Conservation (phyloP, 2,797 vertebrate species). For the Acrossocheilus wenchowensis region DNA sequence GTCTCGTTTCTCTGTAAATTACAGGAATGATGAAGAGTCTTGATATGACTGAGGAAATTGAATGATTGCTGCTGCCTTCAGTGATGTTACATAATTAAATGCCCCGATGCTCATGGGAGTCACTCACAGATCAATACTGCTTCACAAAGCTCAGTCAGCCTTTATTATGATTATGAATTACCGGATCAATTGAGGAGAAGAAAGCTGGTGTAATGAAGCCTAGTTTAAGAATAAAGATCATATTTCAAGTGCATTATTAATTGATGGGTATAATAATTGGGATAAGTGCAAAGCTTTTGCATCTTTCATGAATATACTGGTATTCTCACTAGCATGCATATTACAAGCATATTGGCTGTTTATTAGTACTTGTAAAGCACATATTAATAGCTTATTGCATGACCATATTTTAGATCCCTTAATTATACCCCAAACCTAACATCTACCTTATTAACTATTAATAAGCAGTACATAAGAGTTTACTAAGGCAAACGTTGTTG, state of each 20-base stretch:
- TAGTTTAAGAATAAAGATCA: neutral
- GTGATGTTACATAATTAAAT: slow-evolving; percentile 35
- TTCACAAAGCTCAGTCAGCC: slow-evolving; percentile 1
- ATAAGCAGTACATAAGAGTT: too few species aligned
- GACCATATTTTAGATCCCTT: too few species aligned
- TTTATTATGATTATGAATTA: slow-evolving; percentile 21
- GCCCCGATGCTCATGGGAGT: slow-evolving; percentile 31
- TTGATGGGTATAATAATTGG: neutral
- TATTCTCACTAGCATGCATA: too few species aligned
- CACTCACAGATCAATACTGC: slow-evolving; percentile 39
- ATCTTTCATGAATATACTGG: neutral
- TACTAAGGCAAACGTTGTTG: too few species aligned
- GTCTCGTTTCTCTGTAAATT: neutral
- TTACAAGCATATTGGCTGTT: too few species aligned
- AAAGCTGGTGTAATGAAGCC: neutral
- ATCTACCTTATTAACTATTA: too few species aligned
- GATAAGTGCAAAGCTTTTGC: neutral
- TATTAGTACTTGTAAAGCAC: too few species aligned
- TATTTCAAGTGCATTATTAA: neutral
- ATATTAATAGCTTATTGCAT: too few species aligned
- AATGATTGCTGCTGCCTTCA: neutral
- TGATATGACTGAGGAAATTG: slow-evolving; percentile 7
- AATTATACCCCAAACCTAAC: too few species aligned
- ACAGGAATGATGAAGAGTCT: slow-evolving; percentile 8
- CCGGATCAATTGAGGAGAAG: neutral